Evolutionary conservation across 2,113 vertebrate species (phyloP).

Genomic region (Dolichallabes microphthalmus): DNA sequence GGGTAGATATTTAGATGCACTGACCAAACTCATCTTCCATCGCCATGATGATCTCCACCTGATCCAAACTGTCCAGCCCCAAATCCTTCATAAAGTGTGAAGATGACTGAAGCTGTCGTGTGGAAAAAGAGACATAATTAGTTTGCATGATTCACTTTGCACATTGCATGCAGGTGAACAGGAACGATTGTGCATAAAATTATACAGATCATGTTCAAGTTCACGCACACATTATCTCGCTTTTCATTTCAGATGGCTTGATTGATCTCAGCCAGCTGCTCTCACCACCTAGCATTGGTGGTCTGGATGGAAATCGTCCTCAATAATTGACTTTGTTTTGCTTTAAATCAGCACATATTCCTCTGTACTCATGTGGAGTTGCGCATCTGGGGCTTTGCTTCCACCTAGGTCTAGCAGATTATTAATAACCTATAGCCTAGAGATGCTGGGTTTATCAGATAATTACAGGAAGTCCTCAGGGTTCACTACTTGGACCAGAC

Average conservation of each 20-base stretch:
- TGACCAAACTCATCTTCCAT: slow-evolving; percentile 99
- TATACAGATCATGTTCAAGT: not conserved
- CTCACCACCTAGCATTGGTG: not conserved
- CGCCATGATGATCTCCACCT: slow-evolving; percentile 99
- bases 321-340: not conserved
- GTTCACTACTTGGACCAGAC: not conserved
- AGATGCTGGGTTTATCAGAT: not conserved
- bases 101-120: slow-evolving; percentile 75
- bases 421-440: not conserved
- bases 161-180: not conserved
- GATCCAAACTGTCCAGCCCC: slow-evolving; percentile 96
- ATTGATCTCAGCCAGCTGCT: not conserved
- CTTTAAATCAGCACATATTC: not conserved
- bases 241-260: not conserved
- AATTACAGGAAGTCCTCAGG: not conserved
- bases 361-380: not conserved
- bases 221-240: not conserved
- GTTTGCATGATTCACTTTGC: not conserved
- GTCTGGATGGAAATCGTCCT: not conserved
- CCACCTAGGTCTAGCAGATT: not conserved
- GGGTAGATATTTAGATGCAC: slow-evolving; percentile 10
- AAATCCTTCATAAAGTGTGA: slow-evolving; percentile 97
- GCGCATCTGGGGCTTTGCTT: not conserved
- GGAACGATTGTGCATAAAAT: not conserved
- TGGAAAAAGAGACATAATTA: slow-evolving; percentile 11